Conservation (phyloP, 2,113 vertebrate species). For the Megalops atlanticus region DNA sequence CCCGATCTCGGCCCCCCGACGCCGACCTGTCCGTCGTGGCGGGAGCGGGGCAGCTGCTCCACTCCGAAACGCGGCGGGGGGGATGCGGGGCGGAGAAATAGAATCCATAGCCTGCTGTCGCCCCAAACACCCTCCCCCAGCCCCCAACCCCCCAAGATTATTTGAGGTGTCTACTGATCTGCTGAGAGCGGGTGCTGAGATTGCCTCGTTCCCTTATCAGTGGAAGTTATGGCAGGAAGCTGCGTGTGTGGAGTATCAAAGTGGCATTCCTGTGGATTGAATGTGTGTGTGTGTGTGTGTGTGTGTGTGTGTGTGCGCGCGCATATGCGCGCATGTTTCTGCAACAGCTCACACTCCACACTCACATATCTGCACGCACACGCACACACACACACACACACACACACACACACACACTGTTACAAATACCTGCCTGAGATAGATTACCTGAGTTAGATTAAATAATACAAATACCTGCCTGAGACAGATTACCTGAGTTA, state of each 20-base stretch:
- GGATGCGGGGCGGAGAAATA: neutral
- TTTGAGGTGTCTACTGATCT: slow-evolving; percentile 11
- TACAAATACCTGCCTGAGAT: no score
- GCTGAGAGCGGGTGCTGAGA: neutral
- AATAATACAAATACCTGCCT: no score
- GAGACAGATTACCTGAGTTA: no score
- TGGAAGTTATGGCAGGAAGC: neutral
- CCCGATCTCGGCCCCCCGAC: neutral
- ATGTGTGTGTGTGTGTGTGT: neutral
- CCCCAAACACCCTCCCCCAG: no score
- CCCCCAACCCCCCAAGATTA: neutral
- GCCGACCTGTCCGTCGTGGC: neutral
- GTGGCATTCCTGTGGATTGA: neutral
- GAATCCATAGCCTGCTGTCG: neutral
- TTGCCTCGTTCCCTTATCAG: slow-evolving; percentile 7
- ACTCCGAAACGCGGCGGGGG: neutral
- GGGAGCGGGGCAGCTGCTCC: neutral
- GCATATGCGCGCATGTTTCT: neutral
- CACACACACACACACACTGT: slow-evolving; percentile 22
- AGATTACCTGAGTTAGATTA: no score
- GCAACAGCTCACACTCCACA: slow-evolving; percentile 4
- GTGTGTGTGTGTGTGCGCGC: slow-evolving; percentile 8
- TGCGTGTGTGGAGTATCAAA: slow-evolving; percentile 9
- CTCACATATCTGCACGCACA: neutral
- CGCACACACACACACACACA: neutral